Conservation (phyloP, 2,113 vertebrate species). For the Dicerorhinus sumatrensis region DNA sequence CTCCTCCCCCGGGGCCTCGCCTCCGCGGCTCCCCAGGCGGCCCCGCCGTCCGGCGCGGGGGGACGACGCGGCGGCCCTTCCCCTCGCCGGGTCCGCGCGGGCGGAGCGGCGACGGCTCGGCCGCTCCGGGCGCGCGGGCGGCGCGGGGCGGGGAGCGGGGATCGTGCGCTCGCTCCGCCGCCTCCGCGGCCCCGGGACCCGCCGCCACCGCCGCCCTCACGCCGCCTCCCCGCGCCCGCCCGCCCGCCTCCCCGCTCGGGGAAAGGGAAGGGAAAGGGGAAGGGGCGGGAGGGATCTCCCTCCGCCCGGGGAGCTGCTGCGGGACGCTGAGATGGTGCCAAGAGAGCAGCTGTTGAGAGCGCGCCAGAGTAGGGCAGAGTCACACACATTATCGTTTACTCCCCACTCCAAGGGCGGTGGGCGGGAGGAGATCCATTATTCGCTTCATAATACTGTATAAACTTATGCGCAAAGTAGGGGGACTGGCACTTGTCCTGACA, state of each 20-base stretch:
- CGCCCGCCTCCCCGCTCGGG: too few relatives aligned
- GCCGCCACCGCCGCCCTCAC: not conserved
- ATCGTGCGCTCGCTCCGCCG: not conserved
- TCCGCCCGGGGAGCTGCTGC: not conserved
- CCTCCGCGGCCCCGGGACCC: not conserved
- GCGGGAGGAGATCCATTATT: not conserved
- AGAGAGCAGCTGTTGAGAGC: not conserved
- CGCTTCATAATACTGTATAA: not conserved
- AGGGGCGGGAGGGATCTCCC: too few relatives aligned
- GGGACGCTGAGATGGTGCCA: not conserved
- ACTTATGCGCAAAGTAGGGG: not conserved
- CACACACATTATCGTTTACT: not conserved
- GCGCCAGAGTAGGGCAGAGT: fast-evolving
- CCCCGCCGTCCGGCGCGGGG: fast-evolving
- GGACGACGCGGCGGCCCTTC: fast-evolving
- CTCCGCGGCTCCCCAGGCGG: fast-evolving
- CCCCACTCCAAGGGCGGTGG: fast-evolving
- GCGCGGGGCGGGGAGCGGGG: not conserved
- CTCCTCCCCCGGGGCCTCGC: not conserved
- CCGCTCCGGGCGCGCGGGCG: too few relatives aligned
- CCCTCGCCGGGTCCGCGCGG: too few relatives aligned
- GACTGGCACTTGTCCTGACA: not conserved
- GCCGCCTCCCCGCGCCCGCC: constrained; percentile 28
- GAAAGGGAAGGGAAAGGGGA: not conserved
- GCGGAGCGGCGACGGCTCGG: too few relatives aligned